Conservation (phyloP, 2,113 vertebrate species). For the Diadophis punctatus region DNA sequence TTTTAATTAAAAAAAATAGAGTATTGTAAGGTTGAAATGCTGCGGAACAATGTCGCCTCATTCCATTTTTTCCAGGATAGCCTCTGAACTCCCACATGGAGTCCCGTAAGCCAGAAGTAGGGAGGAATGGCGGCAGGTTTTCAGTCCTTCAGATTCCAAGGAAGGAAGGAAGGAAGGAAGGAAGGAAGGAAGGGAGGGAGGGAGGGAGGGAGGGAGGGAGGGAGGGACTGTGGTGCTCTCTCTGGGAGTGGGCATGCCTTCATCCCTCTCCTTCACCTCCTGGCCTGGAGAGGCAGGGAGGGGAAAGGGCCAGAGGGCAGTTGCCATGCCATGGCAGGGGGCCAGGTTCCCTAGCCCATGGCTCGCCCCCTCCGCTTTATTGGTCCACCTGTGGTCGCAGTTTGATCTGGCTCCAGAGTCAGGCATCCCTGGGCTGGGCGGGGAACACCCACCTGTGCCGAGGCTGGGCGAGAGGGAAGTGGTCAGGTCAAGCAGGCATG, state of each 20-base stretch:
- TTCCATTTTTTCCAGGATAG: neutral
- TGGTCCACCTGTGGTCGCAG: neutral
- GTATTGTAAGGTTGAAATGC: neutral
- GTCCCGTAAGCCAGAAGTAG: neutral
- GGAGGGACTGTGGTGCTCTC: neutral
- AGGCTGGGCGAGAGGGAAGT: neutral
- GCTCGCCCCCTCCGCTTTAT: neutral
- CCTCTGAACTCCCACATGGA: neutral
- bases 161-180: neutral
- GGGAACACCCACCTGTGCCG: neutral
- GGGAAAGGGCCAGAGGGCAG: neutral
- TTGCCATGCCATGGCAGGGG: neutral
- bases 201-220: neutral
- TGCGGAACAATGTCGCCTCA: neutral
- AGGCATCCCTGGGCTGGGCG: neutral
- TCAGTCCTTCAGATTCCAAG: constrained; percentile 6
- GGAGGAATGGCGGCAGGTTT: neutral
- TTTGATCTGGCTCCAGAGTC: neutral
- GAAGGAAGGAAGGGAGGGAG: too few relatives aligned
- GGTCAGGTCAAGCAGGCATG: neutral
- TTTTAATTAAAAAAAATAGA: neutral
- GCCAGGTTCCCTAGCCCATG: neutral
- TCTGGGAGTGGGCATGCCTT: neutral
- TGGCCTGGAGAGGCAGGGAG: neutral
- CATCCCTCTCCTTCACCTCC: neutral